A percentile compares a stretch with the other conserved stretches of the same genome.
These are phyloP conservation scores for Mormyrus lacerda DNA, from an alignment of 2,113 vertebrate species.

Conservation along the genomic window DNA sequence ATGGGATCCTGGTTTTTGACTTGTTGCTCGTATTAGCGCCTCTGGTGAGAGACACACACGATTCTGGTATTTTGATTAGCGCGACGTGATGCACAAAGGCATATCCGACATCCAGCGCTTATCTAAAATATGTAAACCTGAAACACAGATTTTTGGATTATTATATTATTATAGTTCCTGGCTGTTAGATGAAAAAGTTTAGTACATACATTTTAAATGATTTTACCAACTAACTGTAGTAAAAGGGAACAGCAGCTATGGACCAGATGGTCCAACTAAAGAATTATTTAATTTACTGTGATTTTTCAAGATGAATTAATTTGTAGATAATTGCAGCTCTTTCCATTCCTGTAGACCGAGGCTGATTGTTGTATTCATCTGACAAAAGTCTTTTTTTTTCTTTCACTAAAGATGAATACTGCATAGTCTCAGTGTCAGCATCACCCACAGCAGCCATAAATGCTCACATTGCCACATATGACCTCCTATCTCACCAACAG, in stretches of 20 bases:
- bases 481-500: not conserved
- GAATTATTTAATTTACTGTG: slow-evolving; percentile 25
- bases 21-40: not conserved
- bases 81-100: not conserved
- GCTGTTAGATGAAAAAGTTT: not conserved
- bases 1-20: not conserved
- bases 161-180: not conserved
- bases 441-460: not conserved
- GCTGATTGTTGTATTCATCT: slow-evolving; percentile 4
- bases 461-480: not conserved
- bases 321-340: slow-evolving; percentile 38
- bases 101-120: not conserved
- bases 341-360: slow-evolving; percentile 21
- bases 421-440: not conserved
- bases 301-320: slow-evolving; percentile 40
- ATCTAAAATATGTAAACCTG: not conserved
- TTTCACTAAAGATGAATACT: not conserved
- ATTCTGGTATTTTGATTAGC: not conserved
- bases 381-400: not conserved
- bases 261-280: slow-evolving; percentile 25
- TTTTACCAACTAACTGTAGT: slow-evolving; percentile 4
- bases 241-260: not conserved
- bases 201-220: not conserved
- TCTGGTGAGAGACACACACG: not conserved
- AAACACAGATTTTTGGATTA: not conserved